Base-by-base conservation (phyloP, 30 jellyfish, hydroid and myxozoan genomes). In the Pseudorhiza aurosa region DNA sequence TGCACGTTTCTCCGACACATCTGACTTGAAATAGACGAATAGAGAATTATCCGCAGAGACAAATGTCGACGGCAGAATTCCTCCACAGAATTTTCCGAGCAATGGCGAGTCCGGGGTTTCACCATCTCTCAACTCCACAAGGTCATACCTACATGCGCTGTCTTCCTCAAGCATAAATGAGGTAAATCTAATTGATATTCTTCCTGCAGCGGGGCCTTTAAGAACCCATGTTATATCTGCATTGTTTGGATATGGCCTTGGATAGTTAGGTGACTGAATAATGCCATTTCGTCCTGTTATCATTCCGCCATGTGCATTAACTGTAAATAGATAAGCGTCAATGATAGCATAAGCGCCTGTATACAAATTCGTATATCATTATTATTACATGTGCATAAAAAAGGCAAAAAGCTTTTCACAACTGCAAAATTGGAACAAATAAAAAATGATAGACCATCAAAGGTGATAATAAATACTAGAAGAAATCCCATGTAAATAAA, bases 291-390 rank as follows among this genome's bases (percentile, higher is more conserved):
- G 62, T 37, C 91, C 89, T 27, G 93, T 76, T 4, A 81, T 24
- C 75, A 81, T 45, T 80, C 97, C 97, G 75, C 97, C 97, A 27
- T 24, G 53, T 65, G 85, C 78, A 60, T 58, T 79, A 65, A 79
- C 91, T 79, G 91, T 49, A 79, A 79, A 33, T 22, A 63, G 47
- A 77, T 47, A 69, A 79, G 72, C 18, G 57, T 76, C 45, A 58
- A 37, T 22, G 21, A 24, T 4, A 72, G 2, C 47, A 37, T 18
- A 22, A n/a, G n/a, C n/a, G n/a, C n/a, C n/a, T n/a, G n/a, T n/a
- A n/a, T n/a, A n/a, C n/a, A n/a, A n/a, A n/a, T n/a, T n/a, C n/a
- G n/a, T n/a, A n/a, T n/a, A n/a, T n/a, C n/a, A n/a, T n/a, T n/a
- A n/a, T n/a, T n/a, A n/a, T n/a, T n/a, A n/a, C n/a, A n/a, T n/a